Base-by-base conservation (phyloP, 1,140 invertebrate genomes). In the Saccostrea echinata region DNA sequence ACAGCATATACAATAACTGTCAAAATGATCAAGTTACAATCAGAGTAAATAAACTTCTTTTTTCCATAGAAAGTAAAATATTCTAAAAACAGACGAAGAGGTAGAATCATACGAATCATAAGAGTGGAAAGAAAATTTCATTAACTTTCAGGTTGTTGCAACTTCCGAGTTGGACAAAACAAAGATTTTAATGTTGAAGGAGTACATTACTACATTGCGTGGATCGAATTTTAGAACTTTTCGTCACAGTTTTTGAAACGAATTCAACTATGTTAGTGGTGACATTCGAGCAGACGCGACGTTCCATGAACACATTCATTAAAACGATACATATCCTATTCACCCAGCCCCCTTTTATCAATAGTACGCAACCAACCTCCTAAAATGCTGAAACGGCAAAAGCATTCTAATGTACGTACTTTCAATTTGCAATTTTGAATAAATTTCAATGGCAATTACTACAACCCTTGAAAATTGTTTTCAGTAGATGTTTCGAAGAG, bases 21-120 rank as follows among this genome's bases (percentile, higher is more conserved):
- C 68, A 76, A 76, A 76, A 76, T 33, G 68, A 76, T 76, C 11
- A 27, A 76, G 27, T 76, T 33, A 16, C 68, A 30, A 13, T 61
- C 18, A 76, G 68, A 16, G 27, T 16, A 76, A 27, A 30, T 76
- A 27, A 4, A 30, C 27, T 76, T n/a, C n/a, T n/a, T n/a, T 27
- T 76, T 33, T 21, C 55, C n/a, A 21, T 13, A 57, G 43, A 43
- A 43, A 43, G 55, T 21, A 57, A 57, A 21, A 57, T 21, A 21
- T 57, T 57, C 55, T 57, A n/a, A 61, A 61, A 61, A 21, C 55
- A 21, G 43, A 0, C n/a, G 4, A 6, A 21, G 55, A 61, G 55
- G 55, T 61, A 61, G 55, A 21, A 21, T 9, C 18, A 21, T 61
- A 4, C n/a, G n/a, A n/a, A n/a, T n/a, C n/a, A n/a, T n/a, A 21